A percentile compares a stretch with the other conserved stretches of the same genome.
These are phyloP conservation scores for Oncorhynchus clarkii DNA, from an alignment of 2,113 vertebrate genomes.

Conservation along the genomic window DNA sequence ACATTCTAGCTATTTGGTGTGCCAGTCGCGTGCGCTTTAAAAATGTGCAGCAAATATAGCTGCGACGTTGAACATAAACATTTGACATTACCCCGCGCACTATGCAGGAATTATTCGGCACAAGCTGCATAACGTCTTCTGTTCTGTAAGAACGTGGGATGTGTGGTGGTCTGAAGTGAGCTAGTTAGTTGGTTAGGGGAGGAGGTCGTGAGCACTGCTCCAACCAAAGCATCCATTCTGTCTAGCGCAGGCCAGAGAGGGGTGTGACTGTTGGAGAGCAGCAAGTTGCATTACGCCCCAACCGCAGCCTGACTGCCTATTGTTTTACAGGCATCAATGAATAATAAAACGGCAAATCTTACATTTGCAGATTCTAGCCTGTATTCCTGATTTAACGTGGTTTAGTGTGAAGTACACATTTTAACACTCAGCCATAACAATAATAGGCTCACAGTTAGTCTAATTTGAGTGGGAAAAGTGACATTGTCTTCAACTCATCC, in stretches of 20 bases:
- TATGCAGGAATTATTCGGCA: not conserved
- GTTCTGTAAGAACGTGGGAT: not conserved
- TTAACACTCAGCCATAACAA: no score
- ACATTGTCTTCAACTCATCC: not conserved
- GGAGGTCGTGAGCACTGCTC: conserved; percentile 45
- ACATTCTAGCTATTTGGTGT: not conserved
- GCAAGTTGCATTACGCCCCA: conserved; percentile 18
- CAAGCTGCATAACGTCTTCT: not conserved
- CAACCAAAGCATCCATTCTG: not conserved
- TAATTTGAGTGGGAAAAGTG: not conserved
- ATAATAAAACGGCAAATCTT: not conserved
- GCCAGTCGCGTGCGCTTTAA: conserved; percentile 16
- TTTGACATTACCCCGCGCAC: not conserved
- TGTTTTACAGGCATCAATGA: conserved; percentile 23
- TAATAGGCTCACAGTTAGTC: no score
- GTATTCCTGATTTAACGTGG: no score
- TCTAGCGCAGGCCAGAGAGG: conserved; percentile 46
- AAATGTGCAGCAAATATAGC: conserved; percentile 14
- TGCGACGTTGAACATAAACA: not conserved
- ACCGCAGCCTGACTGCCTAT: conserved; percentile 30
- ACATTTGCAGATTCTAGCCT: conserved; percentile 1
- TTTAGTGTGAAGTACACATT: no score
- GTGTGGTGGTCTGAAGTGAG: not conserved
- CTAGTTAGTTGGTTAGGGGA: not conserved
- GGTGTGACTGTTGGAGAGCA: conserved; percentile 54